Evolutionary conservation across 2,113 vertebrate species (phyloP).

Genomic region (Protobothrops flavoviridis): DNA sequence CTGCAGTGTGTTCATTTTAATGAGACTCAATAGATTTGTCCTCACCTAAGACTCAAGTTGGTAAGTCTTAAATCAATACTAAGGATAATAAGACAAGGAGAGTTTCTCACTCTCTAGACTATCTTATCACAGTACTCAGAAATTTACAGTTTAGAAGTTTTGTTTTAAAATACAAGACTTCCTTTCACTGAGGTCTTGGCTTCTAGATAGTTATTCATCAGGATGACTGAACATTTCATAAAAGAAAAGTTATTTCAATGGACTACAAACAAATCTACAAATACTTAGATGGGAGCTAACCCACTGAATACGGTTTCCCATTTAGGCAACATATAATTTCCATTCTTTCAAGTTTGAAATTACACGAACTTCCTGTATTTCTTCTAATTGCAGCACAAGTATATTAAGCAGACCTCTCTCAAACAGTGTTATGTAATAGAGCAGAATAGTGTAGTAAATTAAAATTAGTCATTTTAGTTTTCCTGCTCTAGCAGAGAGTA

Average conservation of each 20-base stretch:
- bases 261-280: background rate
- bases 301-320: background rate
- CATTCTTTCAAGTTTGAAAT: background rate
- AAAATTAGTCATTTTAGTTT: background rate
- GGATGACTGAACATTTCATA: slow-evolving; percentile 27
- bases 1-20: slow-evolving; percentile 57
- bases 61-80: slow-evolving; percentile 64
- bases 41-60: slow-evolving; percentile 63
- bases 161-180: slow-evolving; percentile 51
- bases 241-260: slow-evolving; percentile 7
- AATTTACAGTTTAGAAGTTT: slow-evolving; percentile 55
- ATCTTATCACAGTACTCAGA: slow-evolving; percentile 49
- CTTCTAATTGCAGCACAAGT: background rate
- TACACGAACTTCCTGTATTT: too few relatives aligned
- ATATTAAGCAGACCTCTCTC: background rate
- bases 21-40: slow-evolving; percentile 65
- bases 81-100: slow-evolving; percentile 61
- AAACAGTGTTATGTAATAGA: background rate
- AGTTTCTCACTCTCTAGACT: slow-evolving; percentile 43
- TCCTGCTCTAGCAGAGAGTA: background rate
- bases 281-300: background rate
- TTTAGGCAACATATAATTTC: background rate
- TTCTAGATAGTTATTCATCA: slow-evolving; percentile 41
- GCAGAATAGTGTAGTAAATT: background rate
- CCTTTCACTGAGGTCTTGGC: background rate